phyloP scores from a whole-genome alignment of 92 coral and sea anemone species.

The Nematostella vectensis region DNA sequence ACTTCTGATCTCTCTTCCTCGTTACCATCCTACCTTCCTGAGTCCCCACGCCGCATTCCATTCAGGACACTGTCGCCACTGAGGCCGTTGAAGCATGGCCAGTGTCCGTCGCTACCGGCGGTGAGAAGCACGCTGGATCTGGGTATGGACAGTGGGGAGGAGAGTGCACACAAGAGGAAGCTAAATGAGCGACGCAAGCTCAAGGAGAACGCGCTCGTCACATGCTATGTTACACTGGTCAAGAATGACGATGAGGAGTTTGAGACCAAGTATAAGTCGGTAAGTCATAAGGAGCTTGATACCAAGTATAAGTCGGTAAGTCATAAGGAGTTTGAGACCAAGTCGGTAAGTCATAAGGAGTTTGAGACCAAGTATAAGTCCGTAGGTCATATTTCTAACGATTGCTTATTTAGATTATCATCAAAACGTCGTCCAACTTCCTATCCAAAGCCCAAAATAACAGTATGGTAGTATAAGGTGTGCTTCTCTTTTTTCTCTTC shows the following conservation, averaged over 20 bases:
- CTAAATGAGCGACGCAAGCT: constrained; percentile 19
- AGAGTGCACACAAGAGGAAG: constrained; percentile 12
- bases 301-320: constrained; percentile 70
- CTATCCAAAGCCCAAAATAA: too few species aligned
- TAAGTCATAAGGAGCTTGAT: constrained; percentile 21
- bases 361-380: too few species aligned
- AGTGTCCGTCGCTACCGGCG: constrained; percentile 45
- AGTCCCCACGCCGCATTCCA: constrained; percentile 44
- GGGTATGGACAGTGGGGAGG: constrained; percentile 4
- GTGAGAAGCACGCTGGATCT: constrained; percentile 25
- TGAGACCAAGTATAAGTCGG: constrained; percentile 59
- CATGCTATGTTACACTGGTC: constrained; percentile 44
- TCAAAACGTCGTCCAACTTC: too few species aligned
- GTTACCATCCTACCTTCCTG: constrained; percentile 62
- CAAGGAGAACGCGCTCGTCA: constrained; percentile 59
- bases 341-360: constrained; percentile 49
- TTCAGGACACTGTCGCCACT: constrained; percentile 74
- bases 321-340: constrained; percentile 17
- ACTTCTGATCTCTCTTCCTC: constrained; percentile 68
- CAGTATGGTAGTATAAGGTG: too few species aligned
- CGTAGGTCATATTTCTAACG: neutral
- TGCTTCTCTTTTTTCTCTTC: neutral
- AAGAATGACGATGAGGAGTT: constrained; percentile 72
- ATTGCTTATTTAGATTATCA: too few species aligned
- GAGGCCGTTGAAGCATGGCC: constrained; percentile 71